Evolutionary conservation across 2,797 vertebrate species (phyloP), one percentile per base, ranked within the genome.

Genomic region (Peromyscus attwateri): DNA sequence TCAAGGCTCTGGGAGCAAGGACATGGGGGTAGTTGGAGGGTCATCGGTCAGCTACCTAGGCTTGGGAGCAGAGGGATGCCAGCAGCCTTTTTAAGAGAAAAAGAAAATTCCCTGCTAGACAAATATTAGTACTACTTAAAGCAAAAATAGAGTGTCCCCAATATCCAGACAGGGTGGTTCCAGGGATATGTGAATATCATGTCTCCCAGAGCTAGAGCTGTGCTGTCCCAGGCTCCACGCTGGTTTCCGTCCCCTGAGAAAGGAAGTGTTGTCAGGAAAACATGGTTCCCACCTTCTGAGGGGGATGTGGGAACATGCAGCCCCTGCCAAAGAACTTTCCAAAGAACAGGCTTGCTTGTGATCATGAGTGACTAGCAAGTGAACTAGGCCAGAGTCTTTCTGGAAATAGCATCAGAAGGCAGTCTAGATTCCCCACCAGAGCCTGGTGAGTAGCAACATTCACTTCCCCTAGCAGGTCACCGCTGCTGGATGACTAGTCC

Each of bases 201-300:
- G 60, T 34, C 66, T 46, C n/a, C 73, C 76, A 55, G 16, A 62
- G 34, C 52, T 17, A 25, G 25, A 37, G 49, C 68, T 71, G 25
- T 40, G 49, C 66, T 87, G 46, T 70, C 31, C 64, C 7, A 17
- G 84, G 46, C 66, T 37, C 34, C 14, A 2, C 21, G 0, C 6
- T 34, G 68, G 80, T 12, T 13, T 19, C n/a, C 14, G 10, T 21
- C 13, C 49, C 46, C 87, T 46, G 87, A 25, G 84, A 43, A 88
- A 92, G 87, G 71, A 43, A 46, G 6, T 17, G 23, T 88, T 73
- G 76, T 95, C 90, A 9, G 71, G 83, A 91, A 93, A 96, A 77
- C 66, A 6, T 62, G 88, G 75, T 84, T 96, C 49, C 68, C 2
- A 40, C 43, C 79, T 96, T 87, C 9, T 0, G 34, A 43, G 92